Evolutionary conservation across 2,888 invertebrate genomes (phyloP).

Genomic region (Calliphora vomitoria): DNA sequence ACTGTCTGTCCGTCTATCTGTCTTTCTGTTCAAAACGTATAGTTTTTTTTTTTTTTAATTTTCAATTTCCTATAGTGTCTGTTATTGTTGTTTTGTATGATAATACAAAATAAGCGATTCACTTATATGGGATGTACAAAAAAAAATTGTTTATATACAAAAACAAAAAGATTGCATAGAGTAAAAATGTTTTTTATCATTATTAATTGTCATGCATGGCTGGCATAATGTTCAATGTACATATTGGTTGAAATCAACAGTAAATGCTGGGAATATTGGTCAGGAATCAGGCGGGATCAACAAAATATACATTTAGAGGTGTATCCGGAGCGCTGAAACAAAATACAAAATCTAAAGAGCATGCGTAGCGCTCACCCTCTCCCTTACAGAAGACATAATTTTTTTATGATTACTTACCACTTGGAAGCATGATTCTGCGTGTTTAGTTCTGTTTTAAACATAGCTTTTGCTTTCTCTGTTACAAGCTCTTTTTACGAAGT

Average conservation of each 20-base stretch:
- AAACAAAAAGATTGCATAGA: conserved; percentile 55
- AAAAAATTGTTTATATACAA: conserved; percentile 16
- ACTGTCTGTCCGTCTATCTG: neutral
- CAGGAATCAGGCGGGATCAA: neutral
- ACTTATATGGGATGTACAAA: conserved; percentile 52
- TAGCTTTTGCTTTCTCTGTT: too few relatives aligned
- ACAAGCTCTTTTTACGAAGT: too few relatives aligned
- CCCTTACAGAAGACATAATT: too few relatives aligned
- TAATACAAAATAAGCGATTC: conserved; percentile 46
- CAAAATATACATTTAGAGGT: neutral
- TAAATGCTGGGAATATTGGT: neutral
- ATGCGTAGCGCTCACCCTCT: too few relatives aligned
- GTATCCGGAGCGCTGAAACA: too few relatives aligned
- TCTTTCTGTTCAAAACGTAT: neutral
- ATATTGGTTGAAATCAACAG: conserved; percentile 22
- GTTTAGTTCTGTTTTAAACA: too few relatives aligned
- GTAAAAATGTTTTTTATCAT: conserved; percentile 56
- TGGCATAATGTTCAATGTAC: conserved; percentile 38
- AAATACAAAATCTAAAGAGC: too few relatives aligned
- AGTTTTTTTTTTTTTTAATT: conserved; percentile 54
- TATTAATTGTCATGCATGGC: conserved; percentile 68
- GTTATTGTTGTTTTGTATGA: conserved; percentile 51
- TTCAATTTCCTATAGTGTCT: conserved; percentile 62
- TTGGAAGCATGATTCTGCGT: too few relatives aligned
- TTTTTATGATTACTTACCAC: too few relatives aligned